Base-by-base conservation (phyloP, 2,113 vertebrate species). In the Heloderma charlesbogerti region DNA sequence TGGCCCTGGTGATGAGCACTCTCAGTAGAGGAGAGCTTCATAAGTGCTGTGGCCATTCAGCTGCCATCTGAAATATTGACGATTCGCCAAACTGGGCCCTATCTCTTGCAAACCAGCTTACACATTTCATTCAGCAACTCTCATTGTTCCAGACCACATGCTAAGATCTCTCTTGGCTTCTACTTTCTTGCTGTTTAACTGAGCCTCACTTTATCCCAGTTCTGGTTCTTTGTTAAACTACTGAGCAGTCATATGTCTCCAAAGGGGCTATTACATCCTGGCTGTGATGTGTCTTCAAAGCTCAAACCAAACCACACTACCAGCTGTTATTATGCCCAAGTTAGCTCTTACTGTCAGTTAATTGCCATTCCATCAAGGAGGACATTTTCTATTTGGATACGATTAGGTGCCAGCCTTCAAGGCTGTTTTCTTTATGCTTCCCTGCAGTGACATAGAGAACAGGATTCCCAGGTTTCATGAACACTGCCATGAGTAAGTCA, bases 201-300 rank as follows among this genome's bases (percentile, higher is more conserved):
- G 60, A 51, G 40, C 18, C 63, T 82, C 66, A 4, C 48, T 89
- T 45, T 81, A 20, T 82, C 66, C 34, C 63, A 54, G 48, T 81
- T 82, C 78, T 82, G 13, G 45, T 72, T 37, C 66, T 82, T 51
- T 88, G 63, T 48, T 25, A 48, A 43, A 15, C 51, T 83, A 51
- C n/a, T 51, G 31, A 74, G 67, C 7, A 37, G 71, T 74, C 37
- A 74, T 40, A 54, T 72, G 16, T 74, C 69, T 89, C 81, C 88
- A 74, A 84, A 22, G 37, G 51, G 37, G 72, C 80, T 89, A 83
- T 89, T 89, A 84, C 51, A 89, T 57, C 80, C n/a, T 82, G 40
- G 37, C 80, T 45, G n/a, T 43, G 51, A 72, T 74, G 31, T 63
- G 71, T 27, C 48, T 74, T 69, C 60, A 60, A 89, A 84, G 51